phyloP scores from a whole-genome alignment of 2,113 vertebrate species.

The Dasyurus viverrinus region DNA sequence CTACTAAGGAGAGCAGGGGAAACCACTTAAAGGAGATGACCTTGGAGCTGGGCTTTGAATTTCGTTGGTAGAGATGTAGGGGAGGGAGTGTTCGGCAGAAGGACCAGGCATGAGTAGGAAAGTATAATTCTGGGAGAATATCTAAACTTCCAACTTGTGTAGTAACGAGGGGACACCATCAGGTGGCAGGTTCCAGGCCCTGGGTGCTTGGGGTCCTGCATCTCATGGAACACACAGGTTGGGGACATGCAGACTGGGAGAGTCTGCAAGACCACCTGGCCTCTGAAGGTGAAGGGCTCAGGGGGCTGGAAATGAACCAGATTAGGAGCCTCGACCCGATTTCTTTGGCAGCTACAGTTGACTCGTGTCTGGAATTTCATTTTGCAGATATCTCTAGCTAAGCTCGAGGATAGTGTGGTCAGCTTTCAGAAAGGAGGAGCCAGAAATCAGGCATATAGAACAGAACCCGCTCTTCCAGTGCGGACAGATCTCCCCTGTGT shows the following conservation, averaged over 20 bases:
- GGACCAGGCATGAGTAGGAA: background rate
- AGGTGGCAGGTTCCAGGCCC: background rate
- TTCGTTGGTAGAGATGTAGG: background rate
- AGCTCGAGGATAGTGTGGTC: background rate
- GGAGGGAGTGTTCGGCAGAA: background rate
- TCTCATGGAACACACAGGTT: too few species aligned
- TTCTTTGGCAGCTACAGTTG: background rate
- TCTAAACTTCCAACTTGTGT: background rate
- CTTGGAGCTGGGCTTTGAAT: background rate
- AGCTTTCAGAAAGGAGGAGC: background rate
- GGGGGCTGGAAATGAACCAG: background rate
- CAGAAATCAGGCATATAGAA: background rate
- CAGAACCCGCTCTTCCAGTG: background rate
- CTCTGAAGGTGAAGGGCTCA: background rate
- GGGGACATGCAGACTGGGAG: too few species aligned
- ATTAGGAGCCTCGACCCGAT: background rate
- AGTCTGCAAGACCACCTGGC: too few species aligned
- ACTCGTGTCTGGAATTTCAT: background rate
- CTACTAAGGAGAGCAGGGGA: background rate
- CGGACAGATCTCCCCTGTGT: background rate
- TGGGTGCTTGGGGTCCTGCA: background rate
- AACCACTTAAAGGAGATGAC: background rate
- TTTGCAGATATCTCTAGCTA: background rate
- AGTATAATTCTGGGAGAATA: background rate
- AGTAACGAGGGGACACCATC: background rate